phyloP scores from a whole-genome alignment of 2,888 invertebrate species.

The Sarcophaga subvicina region DNA sequence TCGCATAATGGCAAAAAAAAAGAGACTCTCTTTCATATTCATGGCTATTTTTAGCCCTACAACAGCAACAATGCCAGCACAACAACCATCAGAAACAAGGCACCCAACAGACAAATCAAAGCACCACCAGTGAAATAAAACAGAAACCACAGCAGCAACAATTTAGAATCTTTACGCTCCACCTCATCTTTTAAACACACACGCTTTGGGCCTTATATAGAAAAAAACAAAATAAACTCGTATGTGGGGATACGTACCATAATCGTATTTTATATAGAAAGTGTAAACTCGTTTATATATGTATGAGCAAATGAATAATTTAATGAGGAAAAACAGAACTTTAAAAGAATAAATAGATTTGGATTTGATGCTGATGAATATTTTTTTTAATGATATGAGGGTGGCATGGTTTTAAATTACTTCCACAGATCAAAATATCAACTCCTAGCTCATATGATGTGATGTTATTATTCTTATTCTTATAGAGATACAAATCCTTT shows the following conservation, averaged over 20 bases:
- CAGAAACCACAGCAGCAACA: conserved; percentile 56
- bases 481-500: too few relatives aligned
- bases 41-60: conserved; percentile 62
- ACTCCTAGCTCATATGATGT: too few relatives aligned
- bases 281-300: neutral
- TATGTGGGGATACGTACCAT: neutral
- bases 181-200: conserved; percentile 53
- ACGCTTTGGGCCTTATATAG: neutral
- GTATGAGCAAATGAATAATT: neutral
- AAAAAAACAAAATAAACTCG: neutral
- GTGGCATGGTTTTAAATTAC: too few relatives aligned
- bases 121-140: conserved; percentile 34
- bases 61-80: conserved; percentile 36
- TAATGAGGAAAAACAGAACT: neutral
- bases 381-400: too few relatives aligned
- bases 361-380: too few relatives aligned
- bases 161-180: conserved; percentile 68
- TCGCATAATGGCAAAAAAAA: conserved; percentile 59
- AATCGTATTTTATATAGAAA: neutral
- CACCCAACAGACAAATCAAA: conserved; percentile 40
- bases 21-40: neutral
- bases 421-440: too few relatives aligned
- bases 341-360: conserved; percentile 10
- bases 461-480: too few relatives aligned
- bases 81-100: conserved; percentile 17